A percentile compares a stretch with the other conserved stretches of the same genome.
These are phyloP conservation scores for Scartelaos histophorus DNA, from an alignment of 2,113 vertebrate species.

Conservation along the genomic window DNA sequence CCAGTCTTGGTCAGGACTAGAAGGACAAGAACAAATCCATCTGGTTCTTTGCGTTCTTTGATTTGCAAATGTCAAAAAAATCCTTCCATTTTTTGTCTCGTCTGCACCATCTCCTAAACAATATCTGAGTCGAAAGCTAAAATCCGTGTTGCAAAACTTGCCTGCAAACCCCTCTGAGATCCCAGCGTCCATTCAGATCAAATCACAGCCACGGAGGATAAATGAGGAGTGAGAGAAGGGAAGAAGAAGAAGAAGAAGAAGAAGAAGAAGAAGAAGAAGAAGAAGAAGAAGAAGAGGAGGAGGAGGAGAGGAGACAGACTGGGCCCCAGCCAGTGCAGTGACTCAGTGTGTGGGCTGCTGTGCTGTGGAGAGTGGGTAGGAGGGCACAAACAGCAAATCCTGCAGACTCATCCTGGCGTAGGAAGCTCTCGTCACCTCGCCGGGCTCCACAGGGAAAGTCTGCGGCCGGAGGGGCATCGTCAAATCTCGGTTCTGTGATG, in stretches of 20 bases:
- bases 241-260: too few species aligned
- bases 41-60: not conserved
- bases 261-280: slow-evolving; percentile 37
- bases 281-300: slow-evolving; percentile 38
- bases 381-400: slow-evolving; percentile 59
- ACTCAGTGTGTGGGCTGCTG: slow-evolving; percentile 64
- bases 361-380: slow-evolving; percentile 49
- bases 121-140: slow-evolving; percentile 48
- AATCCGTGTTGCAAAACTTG: slow-evolving; percentile 59
- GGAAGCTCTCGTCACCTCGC: slow-evolving; percentile 64
- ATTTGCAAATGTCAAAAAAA: too few species aligned
- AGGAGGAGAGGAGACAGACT: slow-evolving; percentile 65
- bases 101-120: slow-evolving; percentile 15
- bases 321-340: slow-evolving; percentile 67
- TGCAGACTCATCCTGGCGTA: slow-evolving; percentile 74
- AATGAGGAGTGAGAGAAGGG: slow-evolving; percentile 31
- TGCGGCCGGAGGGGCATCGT: slow-evolving; percentile 54
- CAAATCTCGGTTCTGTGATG: slow-evolving; percentile 48
- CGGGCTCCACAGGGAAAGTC: slow-evolving; percentile 52
- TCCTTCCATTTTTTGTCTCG: not conserved
- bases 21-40: not conserved
- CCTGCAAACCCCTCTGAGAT: slow-evolving; percentile 30
- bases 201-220: slow-evolving; percentile 48
- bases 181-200: slow-evolving; percentile 61
- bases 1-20: not conserved